Percentiles rank a stretch among this genome's conserved stretches.
Conservation (phyloP, 2,797 vertebrate genomes). For the Gymnoscopelus braueri region DNA sequence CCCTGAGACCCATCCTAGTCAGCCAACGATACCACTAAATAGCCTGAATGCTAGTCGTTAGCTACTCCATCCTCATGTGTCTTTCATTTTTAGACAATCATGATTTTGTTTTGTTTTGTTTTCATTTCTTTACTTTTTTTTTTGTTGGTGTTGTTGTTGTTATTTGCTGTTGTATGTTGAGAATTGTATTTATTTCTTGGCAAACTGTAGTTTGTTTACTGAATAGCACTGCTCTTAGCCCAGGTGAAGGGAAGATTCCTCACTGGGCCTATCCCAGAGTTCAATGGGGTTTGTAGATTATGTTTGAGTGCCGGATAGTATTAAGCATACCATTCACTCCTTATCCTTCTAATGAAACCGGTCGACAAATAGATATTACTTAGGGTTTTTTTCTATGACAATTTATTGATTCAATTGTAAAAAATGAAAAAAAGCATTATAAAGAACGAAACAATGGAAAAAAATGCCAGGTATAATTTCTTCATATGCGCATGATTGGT, state of each 20-base stretch:
- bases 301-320: constrained; percentile 93
- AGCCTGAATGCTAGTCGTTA: constrained; percentile 87
- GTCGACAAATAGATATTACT: constrained; percentile 93
- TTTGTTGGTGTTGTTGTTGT: constrained; percentile 84
- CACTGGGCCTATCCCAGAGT: constrained; percentile 82
- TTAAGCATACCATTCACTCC: constrained; percentile 93
- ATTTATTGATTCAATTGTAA: constrained; percentile 95
- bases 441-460: constrained; percentile 76
- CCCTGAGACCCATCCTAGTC: constrained; percentile 73
- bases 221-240: constrained; percentile 96
- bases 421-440: constrained; percentile 81
- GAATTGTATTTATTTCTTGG: constrained; percentile 99
- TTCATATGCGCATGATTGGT: constrained; percentile 99
- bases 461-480: constrained; percentile 90
- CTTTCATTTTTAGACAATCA: constrained; percentile 99
- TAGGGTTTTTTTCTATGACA: constrained; percentile 92
- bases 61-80: constrained; percentile 89
- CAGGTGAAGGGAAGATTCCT: constrained; percentile 73
- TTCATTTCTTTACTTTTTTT: constrained; percentile 64
- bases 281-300: constrained; percentile 87
- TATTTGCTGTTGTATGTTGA: constrained; percentile 91
- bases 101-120: constrained; percentile 76
- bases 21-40: constrained; percentile 89
- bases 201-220: constrained; percentile 98
- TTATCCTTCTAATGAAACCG: constrained; percentile 94